These are phyloP conservation scores for Tridacna crocea DNA, from an alignment of 2,888 invertebrate species.

Conservation along the genomic window DNA sequence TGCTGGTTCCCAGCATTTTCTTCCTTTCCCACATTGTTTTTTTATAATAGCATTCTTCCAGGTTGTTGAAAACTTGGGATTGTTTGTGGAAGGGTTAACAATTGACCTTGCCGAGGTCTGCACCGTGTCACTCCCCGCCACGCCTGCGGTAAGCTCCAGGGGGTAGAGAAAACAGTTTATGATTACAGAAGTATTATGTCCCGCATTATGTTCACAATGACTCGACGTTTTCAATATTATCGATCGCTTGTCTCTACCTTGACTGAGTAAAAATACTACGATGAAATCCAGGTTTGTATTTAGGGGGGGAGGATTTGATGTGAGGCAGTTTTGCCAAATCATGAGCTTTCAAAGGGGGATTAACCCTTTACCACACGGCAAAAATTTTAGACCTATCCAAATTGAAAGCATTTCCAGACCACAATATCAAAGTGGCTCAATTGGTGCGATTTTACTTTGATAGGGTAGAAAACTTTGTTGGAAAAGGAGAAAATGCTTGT, in stretches of 20 bases:
- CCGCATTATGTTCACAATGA: conserved; percentile 48
- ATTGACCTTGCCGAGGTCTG: background rate
- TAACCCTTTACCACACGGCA: no score
- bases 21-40: conserved; percentile 1
- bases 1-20: background rate
- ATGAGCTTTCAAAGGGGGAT: no score
- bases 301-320: no score
- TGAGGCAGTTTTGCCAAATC: no score
- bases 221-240: conserved; percentile 49
- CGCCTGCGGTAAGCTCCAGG: conserved; percentile 40
- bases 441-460: no score
- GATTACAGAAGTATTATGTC: conserved; percentile 52
- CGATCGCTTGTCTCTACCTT: conserved; percentile 35
- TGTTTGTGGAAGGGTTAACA: background rate
- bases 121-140: conserved; percentile 31
- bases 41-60: background rate
- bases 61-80: background rate
- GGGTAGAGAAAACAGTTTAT: conserved; percentile 56
- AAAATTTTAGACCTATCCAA: no score
- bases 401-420: no score
- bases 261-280: background rate
- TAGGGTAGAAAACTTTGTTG: no score
- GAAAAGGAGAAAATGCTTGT: no score
- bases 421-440: no score
- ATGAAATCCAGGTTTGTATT: background rate